Conservation (phyloP, 2,797 vertebrate genomes). For the Siniperca scherzeri region DNA sequence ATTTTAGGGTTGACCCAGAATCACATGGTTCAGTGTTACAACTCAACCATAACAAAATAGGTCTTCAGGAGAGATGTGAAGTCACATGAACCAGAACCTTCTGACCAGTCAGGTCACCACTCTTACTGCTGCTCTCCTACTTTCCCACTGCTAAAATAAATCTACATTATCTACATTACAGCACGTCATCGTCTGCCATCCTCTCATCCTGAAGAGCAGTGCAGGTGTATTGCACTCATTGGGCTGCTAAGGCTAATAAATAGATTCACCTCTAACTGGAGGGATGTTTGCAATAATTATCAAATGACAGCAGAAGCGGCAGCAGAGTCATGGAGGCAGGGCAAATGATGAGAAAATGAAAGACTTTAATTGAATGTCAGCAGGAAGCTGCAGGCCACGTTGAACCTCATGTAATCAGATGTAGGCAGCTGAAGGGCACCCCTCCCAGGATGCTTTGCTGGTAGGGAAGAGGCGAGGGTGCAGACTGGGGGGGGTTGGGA, state of each 20-base stretch:
- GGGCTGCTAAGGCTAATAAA: conserved; percentile 38
- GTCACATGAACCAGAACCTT: conserved; percentile 2
- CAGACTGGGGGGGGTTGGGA: not conserved
- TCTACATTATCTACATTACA: not conserved
- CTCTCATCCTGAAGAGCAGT: conserved; percentile 20
- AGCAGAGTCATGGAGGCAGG: conserved; percentile 45
- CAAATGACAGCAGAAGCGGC: conserved; percentile 66
- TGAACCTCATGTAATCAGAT: conserved; percentile 71
- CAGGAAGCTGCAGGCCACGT: conserved; percentile 59
- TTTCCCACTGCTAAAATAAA: not conserved
- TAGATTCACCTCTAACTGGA: conserved; percentile 61
- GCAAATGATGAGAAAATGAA: conserved; percentile 70
- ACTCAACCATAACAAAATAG: conserved; percentile 10
- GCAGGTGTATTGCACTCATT: conserved; percentile 41
- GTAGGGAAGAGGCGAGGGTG: conserved; percentile 29
- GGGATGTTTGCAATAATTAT: conserved; percentile 70
- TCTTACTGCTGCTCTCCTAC: not conserved
- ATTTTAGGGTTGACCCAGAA: conserved; percentile 18
- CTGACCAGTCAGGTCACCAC: not conserved
- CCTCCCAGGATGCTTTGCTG: conserved; percentile 65
- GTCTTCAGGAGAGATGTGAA: conserved; percentile 17
- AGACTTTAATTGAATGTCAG: conserved; percentile 80
- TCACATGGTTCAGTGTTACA: not conserved
- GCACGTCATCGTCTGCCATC: not conserved
- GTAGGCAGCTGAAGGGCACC: conserved; percentile 70